Evolutionary conservation across 1,140 invertebrate species (phyloP).

Genomic region (Pseudomyrmex cubaensis): DNA sequence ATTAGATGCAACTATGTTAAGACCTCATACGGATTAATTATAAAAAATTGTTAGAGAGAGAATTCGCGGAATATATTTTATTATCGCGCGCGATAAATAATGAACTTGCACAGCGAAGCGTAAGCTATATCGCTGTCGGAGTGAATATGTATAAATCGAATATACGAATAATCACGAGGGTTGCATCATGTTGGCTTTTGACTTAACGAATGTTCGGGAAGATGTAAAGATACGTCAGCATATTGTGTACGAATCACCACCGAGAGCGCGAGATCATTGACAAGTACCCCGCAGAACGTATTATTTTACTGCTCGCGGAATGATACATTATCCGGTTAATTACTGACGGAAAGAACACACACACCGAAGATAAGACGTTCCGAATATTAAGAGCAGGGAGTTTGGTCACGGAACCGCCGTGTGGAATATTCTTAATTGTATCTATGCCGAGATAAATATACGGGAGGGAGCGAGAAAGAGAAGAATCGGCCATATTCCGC

Average conservation of each 20-base stretch:
- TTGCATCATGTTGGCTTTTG: constrained; percentile 39
- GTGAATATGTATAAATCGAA: constrained; percentile 66
- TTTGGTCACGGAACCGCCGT: constrained; percentile 22
- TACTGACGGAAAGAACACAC: constrained; percentile 46
- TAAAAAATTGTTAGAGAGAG: constrained; percentile 51
- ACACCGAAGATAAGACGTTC: constrained; percentile 4
- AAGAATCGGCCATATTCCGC: background rate
- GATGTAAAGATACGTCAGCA: constrained; percentile 41
- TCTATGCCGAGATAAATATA: constrained; percentile 17
- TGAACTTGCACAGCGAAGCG: constrained; percentile 56
- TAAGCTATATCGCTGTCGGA: constrained; percentile 48
- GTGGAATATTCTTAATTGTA: constrained; percentile 44
- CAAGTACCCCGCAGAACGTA: constrained; percentile 27
- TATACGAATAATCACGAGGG: constrained; percentile 56
- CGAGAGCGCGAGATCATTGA: constrained; percentile 38
- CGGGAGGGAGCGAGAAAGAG: background rate
- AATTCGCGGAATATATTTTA: constrained; percentile 54
- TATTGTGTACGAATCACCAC: constrained; percentile 9
- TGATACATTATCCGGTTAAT: constrained; percentile 53
- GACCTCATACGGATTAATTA: constrained; percentile 56
- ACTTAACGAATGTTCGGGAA: constrained; percentile 57
- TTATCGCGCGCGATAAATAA: constrained; percentile 54
- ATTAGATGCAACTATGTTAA: constrained; percentile 32
- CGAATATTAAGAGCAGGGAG: background rate
- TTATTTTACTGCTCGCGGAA: constrained; percentile 60